phyloP scores from a whole-genome alignment of 1,140 invertebrate species.

The Diploscapter pachys region DNA sequence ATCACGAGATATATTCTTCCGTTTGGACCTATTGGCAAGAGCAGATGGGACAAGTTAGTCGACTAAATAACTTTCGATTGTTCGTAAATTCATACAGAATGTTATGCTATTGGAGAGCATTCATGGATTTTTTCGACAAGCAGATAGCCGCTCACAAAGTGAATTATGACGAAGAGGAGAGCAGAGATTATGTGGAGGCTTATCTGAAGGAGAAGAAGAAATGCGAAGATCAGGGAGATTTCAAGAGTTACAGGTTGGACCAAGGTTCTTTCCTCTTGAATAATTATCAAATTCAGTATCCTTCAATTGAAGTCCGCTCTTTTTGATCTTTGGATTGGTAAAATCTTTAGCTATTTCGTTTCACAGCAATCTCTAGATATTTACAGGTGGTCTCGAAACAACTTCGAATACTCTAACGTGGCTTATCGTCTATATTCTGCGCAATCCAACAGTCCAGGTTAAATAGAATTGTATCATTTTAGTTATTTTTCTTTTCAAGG shows the following conservation, averaged over 20 bases:
- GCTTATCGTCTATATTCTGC: slow-evolving; percentile 59
- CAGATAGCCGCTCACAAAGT: not conserved
- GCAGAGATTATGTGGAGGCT: slow-evolving; percentile 29
- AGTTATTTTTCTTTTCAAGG: too few relatives aligned
- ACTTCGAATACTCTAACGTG: slow-evolving; percentile 60
- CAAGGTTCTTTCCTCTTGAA: not conserved
- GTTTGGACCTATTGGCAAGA: not conserved
- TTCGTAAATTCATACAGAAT: too few relatives aligned
- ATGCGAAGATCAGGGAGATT: slow-evolving; percentile 20
- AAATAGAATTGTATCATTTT: too few relatives aligned
- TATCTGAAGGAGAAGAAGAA: slow-evolving; percentile 32
- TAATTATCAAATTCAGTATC: slow-evolving; percentile 10
- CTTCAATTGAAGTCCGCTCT: slow-evolving; percentile 27
- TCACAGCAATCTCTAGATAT: too few relatives aligned
- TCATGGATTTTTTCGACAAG: slow-evolving; percentile 32
- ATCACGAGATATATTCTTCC: not conserved
- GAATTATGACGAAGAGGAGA: slow-evolving; percentile 4
- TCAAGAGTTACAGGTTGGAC: slow-evolving; percentile 5
- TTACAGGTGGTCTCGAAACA: slow-evolving; percentile 59
- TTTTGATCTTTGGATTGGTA: slow-evolving; percentile 53
- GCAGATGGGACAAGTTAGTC: too few relatives aligned
- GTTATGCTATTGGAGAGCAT: not conserved
- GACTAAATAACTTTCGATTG: too few relatives aligned
- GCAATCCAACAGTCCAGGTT: slow-evolving; percentile 57
- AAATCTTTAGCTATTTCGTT: too few relatives aligned